Evolutionary conservation across 2,888 invertebrate genomes (phyloP).

Genomic region (Ochlodes sylvanus): DNA sequence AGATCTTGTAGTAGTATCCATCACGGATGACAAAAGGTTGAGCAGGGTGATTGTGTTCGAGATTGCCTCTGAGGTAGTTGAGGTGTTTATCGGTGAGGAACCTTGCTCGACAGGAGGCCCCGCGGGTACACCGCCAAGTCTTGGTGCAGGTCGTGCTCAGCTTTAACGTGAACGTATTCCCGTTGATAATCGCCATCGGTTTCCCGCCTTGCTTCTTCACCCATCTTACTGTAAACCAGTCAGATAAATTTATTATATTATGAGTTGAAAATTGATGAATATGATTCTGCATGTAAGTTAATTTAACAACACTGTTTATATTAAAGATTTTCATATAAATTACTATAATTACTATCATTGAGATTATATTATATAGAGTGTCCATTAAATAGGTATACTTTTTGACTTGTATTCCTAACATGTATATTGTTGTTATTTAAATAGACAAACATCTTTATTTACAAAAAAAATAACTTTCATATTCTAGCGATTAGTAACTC

Average conservation of each 20-base stretch:
- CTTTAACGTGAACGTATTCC: constrained; percentile 42
- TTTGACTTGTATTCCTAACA: too few relatives aligned
- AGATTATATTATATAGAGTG: too few relatives aligned
- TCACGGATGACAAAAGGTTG: constrained; percentile 53
- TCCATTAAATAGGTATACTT: too few relatives aligned
- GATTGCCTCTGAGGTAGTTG: constrained; percentile 66
- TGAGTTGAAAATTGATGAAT: too few relatives aligned
- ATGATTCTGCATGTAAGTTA: too few relatives aligned
- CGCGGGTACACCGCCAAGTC: constrained; percentile 47
- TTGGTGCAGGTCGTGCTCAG: constrained; percentile 19
- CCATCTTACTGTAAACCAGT: constrained; percentile 44
- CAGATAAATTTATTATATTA: neutral
- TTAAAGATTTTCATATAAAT: too few relatives aligned
- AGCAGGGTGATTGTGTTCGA: constrained; percentile 72
- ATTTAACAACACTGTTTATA: too few relatives aligned
- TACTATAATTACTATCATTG: too few relatives aligned
- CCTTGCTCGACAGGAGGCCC: constrained; percentile 64
- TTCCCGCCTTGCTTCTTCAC: constrained; percentile 42
- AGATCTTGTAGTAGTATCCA: constrained; percentile 32
- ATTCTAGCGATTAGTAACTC: too few relatives aligned
- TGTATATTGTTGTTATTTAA: too few relatives aligned
- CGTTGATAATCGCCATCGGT: constrained; percentile 47
- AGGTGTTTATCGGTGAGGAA: constrained; percentile 66
- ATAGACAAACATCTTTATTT: too few relatives aligned
- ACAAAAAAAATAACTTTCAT: too few relatives aligned